These are phyloP conservation scores for Drosophila sturtevanti DNA, from an alignment of 1,140 invertebrate species.

Conservation along the genomic window DNA sequence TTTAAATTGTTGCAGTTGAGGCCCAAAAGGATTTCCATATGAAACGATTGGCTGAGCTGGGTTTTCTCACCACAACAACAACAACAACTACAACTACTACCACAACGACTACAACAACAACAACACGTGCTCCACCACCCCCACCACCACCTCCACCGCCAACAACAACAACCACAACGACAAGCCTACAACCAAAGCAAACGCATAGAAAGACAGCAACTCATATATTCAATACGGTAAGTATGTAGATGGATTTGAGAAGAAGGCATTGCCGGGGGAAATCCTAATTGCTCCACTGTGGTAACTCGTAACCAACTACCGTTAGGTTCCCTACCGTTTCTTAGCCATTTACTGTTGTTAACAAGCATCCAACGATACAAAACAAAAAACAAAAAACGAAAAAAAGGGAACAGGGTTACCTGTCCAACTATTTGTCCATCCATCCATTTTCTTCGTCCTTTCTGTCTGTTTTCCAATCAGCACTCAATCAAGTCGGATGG, in stretches of 20 bases:
- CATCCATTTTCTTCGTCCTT: constrained; percentile 4
- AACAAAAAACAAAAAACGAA: no score
- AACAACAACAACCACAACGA: constrained; percentile 71
- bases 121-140: constrained; percentile 64
- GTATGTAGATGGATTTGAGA: constrained; percentile 39
- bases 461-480: constrained; percentile 74
- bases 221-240: constrained; percentile 68
- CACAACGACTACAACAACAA: constrained; percentile 76
- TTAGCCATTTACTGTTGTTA: constrained; percentile 39
- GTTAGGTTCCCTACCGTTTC: background rate
- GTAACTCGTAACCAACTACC: constrained; percentile 12
- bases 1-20: constrained; percentile 87
- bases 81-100: constrained; percentile 82
- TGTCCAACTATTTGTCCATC: constrained; percentile 17
- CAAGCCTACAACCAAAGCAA: constrained; percentile 65
- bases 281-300: constrained; percentile 48
- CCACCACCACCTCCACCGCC: constrained; percentile 61
- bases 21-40: constrained; percentile 94
- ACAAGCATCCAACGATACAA: constrained; percentile 28
- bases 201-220: constrained; percentile 69
- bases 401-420: constrained; percentile 34
- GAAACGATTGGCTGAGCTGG: constrained; percentile 84
- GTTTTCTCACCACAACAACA: constrained; percentile 83
- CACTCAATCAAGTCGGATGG: constrained; percentile 66
- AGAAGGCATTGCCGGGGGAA: background rate